Conservation (phyloP, 1,140 invertebrate genomes). For the Drosophila hydei region DNA sequence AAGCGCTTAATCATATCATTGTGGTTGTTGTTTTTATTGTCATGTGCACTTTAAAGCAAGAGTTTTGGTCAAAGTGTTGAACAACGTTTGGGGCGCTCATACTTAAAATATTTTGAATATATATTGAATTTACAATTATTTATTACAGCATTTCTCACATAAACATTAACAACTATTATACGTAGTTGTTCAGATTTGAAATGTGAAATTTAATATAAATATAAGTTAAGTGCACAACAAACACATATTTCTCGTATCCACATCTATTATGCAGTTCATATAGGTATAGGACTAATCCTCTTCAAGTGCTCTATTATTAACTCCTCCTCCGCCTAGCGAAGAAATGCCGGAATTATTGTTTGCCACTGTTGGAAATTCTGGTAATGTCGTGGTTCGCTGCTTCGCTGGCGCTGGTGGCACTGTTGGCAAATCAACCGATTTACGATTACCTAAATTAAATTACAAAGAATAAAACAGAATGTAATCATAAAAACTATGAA, state of each 20-base stretch:
- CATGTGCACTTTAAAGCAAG: conserved; percentile 12
- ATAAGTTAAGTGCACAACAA: background rate
- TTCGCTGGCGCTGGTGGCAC: conserved; percentile 63
- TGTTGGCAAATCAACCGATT: conserved; percentile 70
- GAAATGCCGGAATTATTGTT: conserved; percentile 26
- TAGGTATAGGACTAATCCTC: conserved; percentile 37
- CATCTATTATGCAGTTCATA: background rate
- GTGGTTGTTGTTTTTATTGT: background rate
- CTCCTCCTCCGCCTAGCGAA: conserved; percentile 37
- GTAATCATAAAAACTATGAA: conserved; percentile 15
- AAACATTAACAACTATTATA: background rate
- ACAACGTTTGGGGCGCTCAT: conserved; percentile 23
- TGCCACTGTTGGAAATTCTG: conserved; percentile 50
- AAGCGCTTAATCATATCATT: too few relatives aligned
- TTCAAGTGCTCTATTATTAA: conserved; percentile 54
- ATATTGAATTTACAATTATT: background rate
- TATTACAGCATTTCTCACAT: background rate
- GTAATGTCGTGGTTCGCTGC: conserved; percentile 46
- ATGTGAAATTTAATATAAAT: conserved; percentile 9
- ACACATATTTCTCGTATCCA: conserved; percentile 16
- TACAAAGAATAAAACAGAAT: background rate
- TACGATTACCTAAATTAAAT: conserved; percentile 56
- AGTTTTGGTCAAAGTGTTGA: conserved; percentile 6
- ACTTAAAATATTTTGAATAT: background rate
- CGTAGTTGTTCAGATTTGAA: background rate